Evolutionary conservation across 2,113 vertebrate species (phyloP).

Genomic region (Prietella phreatophila): DNA sequence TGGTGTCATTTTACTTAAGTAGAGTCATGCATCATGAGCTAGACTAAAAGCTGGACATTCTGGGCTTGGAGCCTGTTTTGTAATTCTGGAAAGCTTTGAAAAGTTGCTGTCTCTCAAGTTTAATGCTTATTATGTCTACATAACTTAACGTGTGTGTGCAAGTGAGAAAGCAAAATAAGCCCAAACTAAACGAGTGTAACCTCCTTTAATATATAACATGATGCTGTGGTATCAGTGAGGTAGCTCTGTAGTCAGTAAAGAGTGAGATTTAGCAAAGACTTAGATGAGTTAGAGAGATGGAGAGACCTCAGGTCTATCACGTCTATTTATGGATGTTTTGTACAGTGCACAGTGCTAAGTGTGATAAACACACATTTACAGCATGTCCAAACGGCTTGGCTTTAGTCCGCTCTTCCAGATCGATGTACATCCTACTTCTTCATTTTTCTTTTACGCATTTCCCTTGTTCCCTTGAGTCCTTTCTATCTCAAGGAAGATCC

Average conservation of each 20-base stretch:
- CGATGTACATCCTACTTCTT: conserved; percentile 36
- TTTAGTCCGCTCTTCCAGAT: conserved; percentile 21
- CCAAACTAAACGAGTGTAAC: conserved; percentile 1
- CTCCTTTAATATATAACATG: not conserved
- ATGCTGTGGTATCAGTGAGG: not conserved
- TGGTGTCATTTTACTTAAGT: conserved; percentile 44
- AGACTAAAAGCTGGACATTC: conserved; percentile 36
- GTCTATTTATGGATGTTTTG: conserved; percentile 51
- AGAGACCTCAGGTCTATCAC: conserved; percentile 34
- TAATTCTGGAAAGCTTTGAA: conserved; percentile 13
- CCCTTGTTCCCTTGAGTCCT: conserved; percentile 42
- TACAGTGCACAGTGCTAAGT: conserved; percentile 34
- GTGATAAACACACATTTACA: conserved; percentile 47
- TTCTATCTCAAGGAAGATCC: conserved; percentile 45
- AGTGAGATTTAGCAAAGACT: conserved; percentile 23
- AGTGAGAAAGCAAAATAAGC: conserved; percentile 7
- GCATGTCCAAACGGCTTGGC: conserved; percentile 45
- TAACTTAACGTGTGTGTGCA: not conserved
- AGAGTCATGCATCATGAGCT: conserved; percentile 34
- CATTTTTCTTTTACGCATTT: conserved; percentile 44
- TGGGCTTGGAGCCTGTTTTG: conserved; percentile 39
- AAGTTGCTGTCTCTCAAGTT: not conserved
- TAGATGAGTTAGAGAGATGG: conserved; percentile 27
- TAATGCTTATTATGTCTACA: conserved; percentile 11
- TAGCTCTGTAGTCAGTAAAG: conserved; percentile 5